Percentiles rank a stretch among this genome's conserved stretches.
Evolutionary conservation across 2,113 vertebrate genomes (phyloP).

Genomic region (Uropsilus gracilis): DNA sequence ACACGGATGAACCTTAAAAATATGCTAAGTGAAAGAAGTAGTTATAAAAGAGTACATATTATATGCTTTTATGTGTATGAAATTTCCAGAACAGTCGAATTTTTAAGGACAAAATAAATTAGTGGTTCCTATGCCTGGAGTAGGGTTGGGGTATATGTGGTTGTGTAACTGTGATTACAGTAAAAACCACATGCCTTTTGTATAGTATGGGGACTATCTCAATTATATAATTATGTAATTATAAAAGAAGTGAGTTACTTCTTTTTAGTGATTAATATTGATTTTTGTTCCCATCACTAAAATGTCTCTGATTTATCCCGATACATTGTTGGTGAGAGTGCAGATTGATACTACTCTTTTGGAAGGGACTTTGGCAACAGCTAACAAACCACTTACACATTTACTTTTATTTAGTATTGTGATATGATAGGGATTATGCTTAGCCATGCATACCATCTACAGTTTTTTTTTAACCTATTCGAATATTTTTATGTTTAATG

Average conservation of each 20-base stretch:
- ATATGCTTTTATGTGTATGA: background rate
- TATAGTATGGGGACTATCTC: background rate
- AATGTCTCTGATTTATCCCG: conserved; percentile 11
- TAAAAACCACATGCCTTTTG: background rate
- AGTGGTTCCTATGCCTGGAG: background rate
- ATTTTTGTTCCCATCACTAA: background rate
- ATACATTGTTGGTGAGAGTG: background rate
- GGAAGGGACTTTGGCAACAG: background rate
- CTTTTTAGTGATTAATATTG: background rate
- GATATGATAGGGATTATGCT: conserved; percentile 27
- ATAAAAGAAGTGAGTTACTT: conserved; percentile 14
- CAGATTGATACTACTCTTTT: background rate
- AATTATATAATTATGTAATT: background rate
- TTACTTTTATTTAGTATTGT: conserved; percentile 43
- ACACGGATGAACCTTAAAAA: background rate
- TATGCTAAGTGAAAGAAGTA: background rate
- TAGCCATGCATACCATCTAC: conserved; percentile 48
- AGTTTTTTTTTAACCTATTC: background rate
- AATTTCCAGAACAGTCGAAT: background rate
- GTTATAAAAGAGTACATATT: background rate
- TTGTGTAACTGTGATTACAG: background rate
- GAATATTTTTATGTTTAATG: background rate
- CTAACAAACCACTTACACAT: background rate
- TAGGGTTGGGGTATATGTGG: background rate
- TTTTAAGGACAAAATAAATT: conserved; percentile 31